Evolutionary conservation across 1,140 invertebrate species (phyloP).

Genomic region (Drosophila neocordata): DNA sequence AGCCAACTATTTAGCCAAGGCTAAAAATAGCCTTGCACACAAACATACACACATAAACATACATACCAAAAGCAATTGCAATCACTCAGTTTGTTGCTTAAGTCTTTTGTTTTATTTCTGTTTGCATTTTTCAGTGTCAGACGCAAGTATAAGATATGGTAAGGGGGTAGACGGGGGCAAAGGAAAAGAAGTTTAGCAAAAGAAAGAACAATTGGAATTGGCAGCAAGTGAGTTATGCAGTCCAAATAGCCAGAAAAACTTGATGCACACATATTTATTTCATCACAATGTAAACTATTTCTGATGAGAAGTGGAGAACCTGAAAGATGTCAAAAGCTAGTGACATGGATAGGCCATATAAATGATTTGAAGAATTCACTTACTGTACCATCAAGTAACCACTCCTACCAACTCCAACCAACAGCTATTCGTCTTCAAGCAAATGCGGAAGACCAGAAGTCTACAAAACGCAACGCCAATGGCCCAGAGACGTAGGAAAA

Average conservation of each 20-base stretch:
- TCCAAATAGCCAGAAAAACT: constrained; percentile 50
- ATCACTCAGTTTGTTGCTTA: constrained; percentile 81
- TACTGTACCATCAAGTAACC: constrained; percentile 11
- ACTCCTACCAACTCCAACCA: constrained; percentile 19
- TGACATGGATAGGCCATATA: constrained; percentile 17
- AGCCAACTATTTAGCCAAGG: constrained; percentile 73
- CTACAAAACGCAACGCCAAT: constrained; percentile 62
- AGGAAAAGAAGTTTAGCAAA: not conserved
- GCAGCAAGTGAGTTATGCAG: constrained; percentile 76
- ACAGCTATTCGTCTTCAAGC: constrained; percentile 39
- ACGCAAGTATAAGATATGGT: constrained; percentile 11
- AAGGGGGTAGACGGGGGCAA: constrained; percentile 16
- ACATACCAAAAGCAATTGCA: constrained; percentile 71
- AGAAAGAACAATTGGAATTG: constrained; percentile 54
- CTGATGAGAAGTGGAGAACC: constrained; percentile 12
- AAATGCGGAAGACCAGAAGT: constrained; percentile 76
- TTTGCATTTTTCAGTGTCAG: constrained; percentile 81
- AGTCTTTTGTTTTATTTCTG: constrained; percentile 82
- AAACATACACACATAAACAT: constrained; percentile 18
- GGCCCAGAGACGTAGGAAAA: constrained; percentile 29
- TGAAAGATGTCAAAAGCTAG: constrained; percentile 6
- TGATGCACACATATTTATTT: constrained; percentile 59
- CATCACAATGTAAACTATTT: constrained; percentile 64
- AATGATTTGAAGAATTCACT: constrained; percentile 25
- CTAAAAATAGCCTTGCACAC: constrained; percentile 65